Conservation (phyloP, 1,140 invertebrate genomes). For the Steinernema feltiae region DNA sequence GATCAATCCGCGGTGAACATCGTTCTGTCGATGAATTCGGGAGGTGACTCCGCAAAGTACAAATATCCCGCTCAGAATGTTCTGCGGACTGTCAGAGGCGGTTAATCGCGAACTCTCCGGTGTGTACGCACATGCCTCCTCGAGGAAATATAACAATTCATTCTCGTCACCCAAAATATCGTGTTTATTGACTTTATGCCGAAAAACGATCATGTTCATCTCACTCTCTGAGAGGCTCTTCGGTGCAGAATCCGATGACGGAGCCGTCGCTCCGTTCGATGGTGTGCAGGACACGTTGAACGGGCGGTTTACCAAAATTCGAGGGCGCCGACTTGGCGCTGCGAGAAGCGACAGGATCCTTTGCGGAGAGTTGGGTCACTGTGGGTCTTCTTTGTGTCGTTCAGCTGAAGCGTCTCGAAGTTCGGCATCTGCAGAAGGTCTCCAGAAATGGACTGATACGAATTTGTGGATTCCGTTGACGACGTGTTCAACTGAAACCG, state of each 20-base stretch:
- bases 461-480: background rate
- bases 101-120: too few relatives aligned
- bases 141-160: too few relatives aligned
- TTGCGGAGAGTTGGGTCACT: constrained; percentile 3
- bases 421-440: constrained; percentile 4
- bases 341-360: background rate
- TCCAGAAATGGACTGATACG: background rate
- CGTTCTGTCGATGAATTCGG: background rate
- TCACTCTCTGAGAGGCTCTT: background rate
- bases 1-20: background rate
- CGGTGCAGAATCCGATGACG: constrained; percentile 6
- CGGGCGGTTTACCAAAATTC: background rate
- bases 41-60: background rate
- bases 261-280: constrained; percentile 5
- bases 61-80: too few relatives aligned
- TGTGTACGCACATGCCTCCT: too few relatives aligned
- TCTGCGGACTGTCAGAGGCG: too few relatives aligned
- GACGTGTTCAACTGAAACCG: background rate
- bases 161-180: too few relatives aligned
- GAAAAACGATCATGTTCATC: too few relatives aligned
- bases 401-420: background rate
- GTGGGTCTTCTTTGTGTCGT: background rate
- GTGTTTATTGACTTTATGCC: too few relatives aligned
- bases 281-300: background rate
- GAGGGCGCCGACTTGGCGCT: background rate